These are phyloP conservation scores for Odontesthes bonariensis DNA, from an alignment of 2,113 vertebrate species.

Conservation along the genomic window DNA sequence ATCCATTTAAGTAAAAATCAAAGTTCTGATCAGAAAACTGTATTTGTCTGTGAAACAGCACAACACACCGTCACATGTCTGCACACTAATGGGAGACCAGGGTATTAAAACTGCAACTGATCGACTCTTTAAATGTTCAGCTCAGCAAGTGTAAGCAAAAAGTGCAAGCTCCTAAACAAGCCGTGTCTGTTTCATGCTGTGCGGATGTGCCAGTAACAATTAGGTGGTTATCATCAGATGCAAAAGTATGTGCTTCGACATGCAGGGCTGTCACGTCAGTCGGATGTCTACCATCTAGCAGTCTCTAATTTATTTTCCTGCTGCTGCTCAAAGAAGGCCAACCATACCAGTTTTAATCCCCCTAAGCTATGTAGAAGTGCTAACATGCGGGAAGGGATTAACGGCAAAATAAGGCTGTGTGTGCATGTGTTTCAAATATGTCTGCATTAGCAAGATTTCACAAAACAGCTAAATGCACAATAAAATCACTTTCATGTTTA, in stretches of 20 bases:
- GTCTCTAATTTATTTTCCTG: slow-evolving; percentile 46
- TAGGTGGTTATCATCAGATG: slow-evolving; percentile 43
- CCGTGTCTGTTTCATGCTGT: slow-evolving; percentile 36
- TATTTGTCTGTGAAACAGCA: slow-evolving; percentile 23
- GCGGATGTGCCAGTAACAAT: slow-evolving; percentile 48
- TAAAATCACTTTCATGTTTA: slow-evolving; percentile 25
- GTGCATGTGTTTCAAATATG: slow-evolving; percentile 70
- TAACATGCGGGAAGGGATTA: slow-evolving; percentile 72
- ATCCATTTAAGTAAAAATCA: not conserved
- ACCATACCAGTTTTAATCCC: slow-evolving; percentile 65
- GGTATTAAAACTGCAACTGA: slow-evolving; percentile 58
- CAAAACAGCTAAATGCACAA: slow-evolving; percentile 39
- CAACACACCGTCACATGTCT: slow-evolving; percentile 17
- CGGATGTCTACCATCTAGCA: slow-evolving; percentile 53
- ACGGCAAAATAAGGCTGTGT: slow-evolving; percentile 61
- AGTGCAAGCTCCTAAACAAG: slow-evolving; percentile 55
- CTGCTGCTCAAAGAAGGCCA: slow-evolving; percentile 35
- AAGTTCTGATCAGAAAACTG: slow-evolving; percentile 35
- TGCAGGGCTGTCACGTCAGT: slow-evolving; percentile 44
- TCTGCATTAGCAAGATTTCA: slow-evolving; percentile 70
- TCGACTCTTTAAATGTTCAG: slow-evolving; percentile 33
- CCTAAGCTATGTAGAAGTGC: slow-evolving; percentile 69
- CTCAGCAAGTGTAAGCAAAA: slow-evolving; percentile 64
- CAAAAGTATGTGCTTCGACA: slow-evolving; percentile 34
- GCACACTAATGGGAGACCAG: slow-evolving; percentile 25